Evolutionary conservation across 1,140 invertebrate genomes (phyloP).

Genomic region (Bombyx mori): ASM3026992v2 NC_085116.1:4440001-4440500

Average conservation of each 20-base stretch:
- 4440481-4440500: slow-evolving; percentile 7
- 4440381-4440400: not conserved
- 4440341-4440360: not conserved
- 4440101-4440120: no score
- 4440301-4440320: not conserved
- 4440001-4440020: no score
- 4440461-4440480: slow-evolving; percentile 12
- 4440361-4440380: no score
- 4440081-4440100: no score
- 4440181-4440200: not conserved
- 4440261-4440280: no score
- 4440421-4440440: slow-evolving; percentile 6
- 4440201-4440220: no score
- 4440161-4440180: not conserved
- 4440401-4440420: slow-evolving; percentile 1
- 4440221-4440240: not conserved
- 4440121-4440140: not conserved
- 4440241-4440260: not conserved
- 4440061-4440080: no score
- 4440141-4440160: not conserved
- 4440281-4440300: no score
- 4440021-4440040: no score
- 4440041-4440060: no score
- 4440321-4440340: not conserved
- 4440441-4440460: not conserved